phyloP scores from a whole-genome alignment of 2,113 vertebrate species.

The Vimba vimba region DNA sequence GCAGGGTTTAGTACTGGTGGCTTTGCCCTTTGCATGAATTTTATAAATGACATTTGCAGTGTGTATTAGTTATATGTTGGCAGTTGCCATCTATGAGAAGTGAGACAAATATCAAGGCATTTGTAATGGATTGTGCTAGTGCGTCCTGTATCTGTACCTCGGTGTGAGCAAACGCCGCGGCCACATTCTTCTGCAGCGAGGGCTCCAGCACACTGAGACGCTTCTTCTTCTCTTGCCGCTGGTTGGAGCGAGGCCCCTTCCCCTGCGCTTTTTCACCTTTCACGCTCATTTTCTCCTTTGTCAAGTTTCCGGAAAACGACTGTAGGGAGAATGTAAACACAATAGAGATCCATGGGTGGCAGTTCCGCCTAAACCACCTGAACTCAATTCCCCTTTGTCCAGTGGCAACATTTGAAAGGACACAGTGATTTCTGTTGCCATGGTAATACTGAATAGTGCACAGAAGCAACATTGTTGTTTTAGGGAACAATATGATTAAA shows the following conservation, averaged over 20 bases:
- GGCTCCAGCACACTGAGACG: slow-evolving; percentile 45
- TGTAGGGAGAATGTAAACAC: slow-evolving; percentile 33
- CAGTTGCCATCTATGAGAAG: neutral
- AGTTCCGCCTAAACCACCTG: slow-evolving; percentile 17
- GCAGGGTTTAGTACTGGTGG: neutral
- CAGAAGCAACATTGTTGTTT: neutral
- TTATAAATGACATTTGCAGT: neutral
- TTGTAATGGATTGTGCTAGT: neutral
- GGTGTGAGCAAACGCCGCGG: slow-evolving; percentile 53
- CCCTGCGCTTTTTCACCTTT: slow-evolving; percentile 37
- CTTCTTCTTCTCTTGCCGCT: slow-evolving; percentile 53
- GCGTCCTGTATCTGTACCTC: slow-evolving; percentile 39
- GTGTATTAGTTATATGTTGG: neutral
- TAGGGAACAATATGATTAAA: neutral
- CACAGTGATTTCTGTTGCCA: slow-evolving; percentile 6
- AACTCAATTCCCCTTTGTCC: slow-evolving; percentile 25
- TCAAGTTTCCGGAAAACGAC: slow-evolving; percentile 45
- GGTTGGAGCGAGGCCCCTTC: slow-evolving; percentile 28
- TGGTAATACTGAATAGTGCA: neutral
- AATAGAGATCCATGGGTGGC: slow-evolving; percentile 25
- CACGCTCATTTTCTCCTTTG: slow-evolving; percentile 49
- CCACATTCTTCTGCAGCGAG: slow-evolving; percentile 53
- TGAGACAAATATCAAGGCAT: neutral
- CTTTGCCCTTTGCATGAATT: no score
- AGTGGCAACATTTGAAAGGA: neutral